Base-by-base conservation (phyloP, 2,797 vertebrate species). In the Chelidonichthys spinosus region DNA sequence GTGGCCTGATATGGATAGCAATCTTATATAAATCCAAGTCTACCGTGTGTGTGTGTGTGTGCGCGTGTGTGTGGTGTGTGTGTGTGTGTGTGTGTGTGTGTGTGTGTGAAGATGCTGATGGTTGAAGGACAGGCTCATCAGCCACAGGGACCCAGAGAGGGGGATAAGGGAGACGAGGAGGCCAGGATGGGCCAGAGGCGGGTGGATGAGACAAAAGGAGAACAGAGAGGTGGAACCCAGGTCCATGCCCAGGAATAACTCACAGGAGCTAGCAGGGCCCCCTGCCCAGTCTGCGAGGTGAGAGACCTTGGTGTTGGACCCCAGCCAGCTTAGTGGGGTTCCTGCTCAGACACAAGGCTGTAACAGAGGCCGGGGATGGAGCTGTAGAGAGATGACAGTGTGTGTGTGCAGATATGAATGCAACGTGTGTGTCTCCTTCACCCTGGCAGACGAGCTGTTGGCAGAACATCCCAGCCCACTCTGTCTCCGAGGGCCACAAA, bases 281-380 rank as follows among this genome's bases (percentile, higher is more conserved):
- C 90, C 84, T 83, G 82, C 86, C 89, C 88, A 91, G 89, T 84
- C 88, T 91, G 92, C 69, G 81, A 82, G 93, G 92, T 93, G 91
- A 93, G 93, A 94, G 93, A 92, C 90, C 93, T 91, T 72, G 42
- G 87, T 83, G 81, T 91, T 95, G 94, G 94, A 94, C 72, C 67
- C 69, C 54, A 81, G 92, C 94, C 94, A 95, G 92, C 91, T 85
- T 90, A 65, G 90, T 87, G 87, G 92, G 92, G 89, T 90, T 92
- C 88, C 89, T 85, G 81, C 83, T 90, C 84, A 87, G 88, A 90
- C 90, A 85, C 84, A 70, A 44, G 17, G 77, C 83, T 66, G 61
- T 64, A 83, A 79, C 67, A 54, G 78, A 88, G 87, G 83, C 84
- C 66, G 46, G 85, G 79, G 83, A 87, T 75, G 72, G 63, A 84